Evolutionary conservation across 2,113 vertebrate genomes (phyloP).

Genomic region (Platysteira castanea): DNA sequence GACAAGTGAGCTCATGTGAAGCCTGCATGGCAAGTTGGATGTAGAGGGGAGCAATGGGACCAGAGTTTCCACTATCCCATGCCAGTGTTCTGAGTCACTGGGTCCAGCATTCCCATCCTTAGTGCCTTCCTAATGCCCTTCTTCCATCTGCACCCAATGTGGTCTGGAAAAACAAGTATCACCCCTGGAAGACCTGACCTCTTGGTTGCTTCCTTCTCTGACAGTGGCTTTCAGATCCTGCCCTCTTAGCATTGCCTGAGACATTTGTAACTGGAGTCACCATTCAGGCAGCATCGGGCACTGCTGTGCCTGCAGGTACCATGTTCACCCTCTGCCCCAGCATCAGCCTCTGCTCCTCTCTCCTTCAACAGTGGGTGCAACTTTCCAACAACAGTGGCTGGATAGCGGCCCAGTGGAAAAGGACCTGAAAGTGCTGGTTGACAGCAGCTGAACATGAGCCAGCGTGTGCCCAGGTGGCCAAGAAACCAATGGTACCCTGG

Average conservation of each 20-base stretch:
- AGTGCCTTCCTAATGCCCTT: neutral
- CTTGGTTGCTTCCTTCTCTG: neutral
- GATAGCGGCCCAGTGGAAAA: neutral
- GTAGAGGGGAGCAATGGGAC: neutral
- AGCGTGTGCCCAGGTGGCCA: neutral
- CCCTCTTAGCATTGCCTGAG: neutral
- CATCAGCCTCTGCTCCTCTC: neutral
- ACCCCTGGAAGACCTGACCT: neutral
- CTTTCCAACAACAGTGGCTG: neutral
- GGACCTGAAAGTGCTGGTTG: accelerated
- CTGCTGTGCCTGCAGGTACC: neutral
- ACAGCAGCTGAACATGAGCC: neutral
- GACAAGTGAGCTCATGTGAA: neutral
- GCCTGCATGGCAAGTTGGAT: neutral
- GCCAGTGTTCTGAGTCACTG: neutral
- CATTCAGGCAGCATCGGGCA: neutral
- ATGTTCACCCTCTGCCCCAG: neutral
- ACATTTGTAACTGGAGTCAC: neutral
- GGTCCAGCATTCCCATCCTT: neutral
- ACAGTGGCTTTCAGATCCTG: neutral
- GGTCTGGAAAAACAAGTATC: neutral
- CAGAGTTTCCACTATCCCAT: neutral
- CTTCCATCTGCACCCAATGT: neutral
- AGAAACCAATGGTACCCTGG: neutral
- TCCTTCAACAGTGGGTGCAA: neutral